Base-by-base conservation (phyloP, 2,797 vertebrate genomes). In the Yasuhikotakia modesta region DNA sequence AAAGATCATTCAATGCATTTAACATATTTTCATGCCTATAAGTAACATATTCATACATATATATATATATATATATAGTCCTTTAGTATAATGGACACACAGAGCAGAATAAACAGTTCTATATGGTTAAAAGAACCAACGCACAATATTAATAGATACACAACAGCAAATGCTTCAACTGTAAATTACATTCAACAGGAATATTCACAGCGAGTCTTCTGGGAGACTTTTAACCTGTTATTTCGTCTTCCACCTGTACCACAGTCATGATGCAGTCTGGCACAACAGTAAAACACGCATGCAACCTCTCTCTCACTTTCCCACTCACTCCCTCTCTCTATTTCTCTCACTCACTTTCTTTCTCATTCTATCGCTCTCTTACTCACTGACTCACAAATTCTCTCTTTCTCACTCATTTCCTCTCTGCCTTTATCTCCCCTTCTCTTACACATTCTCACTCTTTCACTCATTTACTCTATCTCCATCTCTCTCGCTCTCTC, bases 251-350 rank as follows among this genome's bases (percentile, higher is more conserved):
- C 60, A 83, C 68, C 66, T 64, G 60, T 69, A 66, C 75, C 58
- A 55, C 69, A 82, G 69, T 79, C 77, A 77, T 79, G 45, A 81
- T 86, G 81, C 78, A 79, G 70, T 22, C 70, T 74, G 63, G 60
- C 27, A 10, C 43, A 53, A 64, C 32, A 73, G 67, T 60, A 21
- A 66, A 80, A 70, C 39, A 74, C 22, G 45, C 43, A 81, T 55
- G 12, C 63, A 52, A 79, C 73, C 60, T 55, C 63, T 78, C 73
- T 69, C 80, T 76, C n/a, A n/a, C n/a, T n/a, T n/a, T n/a, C n/a
- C n/a, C n/a, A n/a, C n/a, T n/a, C n/a, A n/a, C n/a, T n/a, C n/a
- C n/a, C n/a, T n/a, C n/a, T n/a, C n/a, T n/a, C n/a, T n/a, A n/a
- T n/a, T n/a, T n/a, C 67, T 66, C 66, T 35, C 12, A 46, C 57